Evolutionary conservation across 2,888 invertebrate species (phyloP).

Genomic region (Abscondita cerata): DNA sequence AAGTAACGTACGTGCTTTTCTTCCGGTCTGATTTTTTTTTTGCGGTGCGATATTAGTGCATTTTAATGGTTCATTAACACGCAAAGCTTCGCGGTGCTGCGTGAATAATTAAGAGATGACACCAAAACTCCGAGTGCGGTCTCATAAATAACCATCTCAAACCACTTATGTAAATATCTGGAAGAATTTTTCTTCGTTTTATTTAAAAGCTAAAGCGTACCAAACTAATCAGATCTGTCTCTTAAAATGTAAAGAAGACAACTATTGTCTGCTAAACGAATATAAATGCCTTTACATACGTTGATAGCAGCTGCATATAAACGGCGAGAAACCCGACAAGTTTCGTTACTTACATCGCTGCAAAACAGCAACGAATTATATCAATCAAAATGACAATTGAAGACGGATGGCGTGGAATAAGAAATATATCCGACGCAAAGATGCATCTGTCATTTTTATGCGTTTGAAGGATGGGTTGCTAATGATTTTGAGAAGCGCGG

Average conservation of each 20-base stretch:
- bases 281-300: constrained; percentile 33
- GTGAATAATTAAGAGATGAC: constrained; percentile 48
- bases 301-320: constrained; percentile 34
- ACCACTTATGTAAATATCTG: constrained; percentile 42
- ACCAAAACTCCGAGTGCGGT: constrained; percentile 42
- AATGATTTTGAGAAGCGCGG: neutral
- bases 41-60: constrained; percentile 35
- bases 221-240: constrained; percentile 34
- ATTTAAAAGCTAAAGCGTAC: constrained; percentile 41
- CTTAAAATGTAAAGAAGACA: constrained; percentile 28
- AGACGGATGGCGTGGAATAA: constrained; percentile 7
- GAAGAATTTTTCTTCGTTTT: constrained; percentile 34
- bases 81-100: constrained; percentile 37
- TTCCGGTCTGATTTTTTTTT: constrained; percentile 28
- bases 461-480: neutral
- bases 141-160: constrained; percentile 41
- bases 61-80: constrained; percentile 41
- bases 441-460: neutral
- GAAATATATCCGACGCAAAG: neutral
- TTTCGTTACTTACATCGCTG: constrained; percentile 26
- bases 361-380: constrained; percentile 16
- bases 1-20: constrained; percentile 18
- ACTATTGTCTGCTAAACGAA: constrained; percentile 33
- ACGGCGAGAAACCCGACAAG: constrained; percentile 31
- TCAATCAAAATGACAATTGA: constrained; percentile 19